Evolutionary conservation across 2,113 vertebrate species (phyloP), one percentile per base, ranked within the genome.

Genomic region (Clarias gariepinus): DNA sequence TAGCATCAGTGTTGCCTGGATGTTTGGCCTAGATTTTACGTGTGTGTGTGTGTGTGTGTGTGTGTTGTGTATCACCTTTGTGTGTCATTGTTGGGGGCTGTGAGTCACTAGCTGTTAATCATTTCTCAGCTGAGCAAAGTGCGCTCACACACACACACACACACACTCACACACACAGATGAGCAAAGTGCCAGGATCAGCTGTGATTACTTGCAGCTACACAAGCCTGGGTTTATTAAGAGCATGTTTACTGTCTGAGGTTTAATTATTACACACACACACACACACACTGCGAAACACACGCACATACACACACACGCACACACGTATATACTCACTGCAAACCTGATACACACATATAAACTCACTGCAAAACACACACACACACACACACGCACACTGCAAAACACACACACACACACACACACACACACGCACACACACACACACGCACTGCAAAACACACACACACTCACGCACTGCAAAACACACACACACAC

Each of bases 61-160:
- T 84, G 82, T 83, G 77, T 85, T 64, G 64, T 89, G 91, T 92
- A 90, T 86, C 76, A 81, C 88, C 80, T 87, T 69, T 91, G 92
- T 91, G 93, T 92, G 92, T 88, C 91, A 90, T 91, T 92, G 91
- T 90, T 88, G 92, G 83, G 76, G 91, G 91, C 89, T 91, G 92
- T 90, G 92, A 94, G 90, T 93, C 93, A 92, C 89, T 92, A 64
- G 87, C 92, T 93, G 94, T 95, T 95, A 95, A 95, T 95, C 93
- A 95, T 95, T 95, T 91, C 92, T 91, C 91, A 95, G 84, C 53
- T 63, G 84, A 83, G 81, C 89, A 88, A 86, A 86, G 89, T 89
- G 84, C 86, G 81, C 81, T 77, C 83, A 83, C 79, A 79, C 74
- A 76, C 68, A 71, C 63, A 79, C 21, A 58, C 83, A 81, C 78